Evolutionary conservation across 2,113 vertebrate genomes (phyloP).

Genomic region (Garra rufa): DNA sequence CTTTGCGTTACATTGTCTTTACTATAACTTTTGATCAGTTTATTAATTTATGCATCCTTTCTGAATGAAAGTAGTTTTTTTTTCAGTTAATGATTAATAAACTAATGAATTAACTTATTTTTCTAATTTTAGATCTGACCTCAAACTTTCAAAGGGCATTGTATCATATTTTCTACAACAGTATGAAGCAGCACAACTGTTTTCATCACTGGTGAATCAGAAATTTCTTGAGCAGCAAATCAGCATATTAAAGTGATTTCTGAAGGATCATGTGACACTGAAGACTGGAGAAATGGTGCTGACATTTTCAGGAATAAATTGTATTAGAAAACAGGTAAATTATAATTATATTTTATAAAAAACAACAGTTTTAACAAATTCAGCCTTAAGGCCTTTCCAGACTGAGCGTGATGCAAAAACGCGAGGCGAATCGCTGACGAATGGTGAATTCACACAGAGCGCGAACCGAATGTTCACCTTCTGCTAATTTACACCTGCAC

Average conservation of each 20-base stretch:
- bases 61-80: too few relatives aligned
- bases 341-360: too few relatives aligned
- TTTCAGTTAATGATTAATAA: too few relatives aligned
- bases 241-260: background rate
- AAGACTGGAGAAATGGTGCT: background rate
- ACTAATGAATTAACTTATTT: too few relatives aligned
- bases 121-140: background rate
- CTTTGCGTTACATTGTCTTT: background rate
- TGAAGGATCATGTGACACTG: background rate
- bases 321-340: background rate
- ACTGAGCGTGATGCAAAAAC: too few relatives aligned
- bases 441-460: too few relatives aligned
- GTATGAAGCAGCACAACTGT: too few relatives aligned
- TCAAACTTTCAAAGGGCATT: background rate
- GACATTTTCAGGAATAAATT: background rate
- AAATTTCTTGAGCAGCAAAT: background rate
- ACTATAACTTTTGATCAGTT: background rate
- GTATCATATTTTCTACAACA: background rate
- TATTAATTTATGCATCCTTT: background rate
- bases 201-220: background rate
- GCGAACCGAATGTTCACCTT: too few relatives aligned
- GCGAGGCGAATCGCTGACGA: too few relatives aligned
- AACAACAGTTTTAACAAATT: too few relatives aligned
- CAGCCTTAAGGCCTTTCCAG: too few relatives aligned
- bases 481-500: too few relatives aligned